Evolutionary conservation across 2,797 vertebrate species (phyloP).

Genomic region (Manis javanica): DNA sequence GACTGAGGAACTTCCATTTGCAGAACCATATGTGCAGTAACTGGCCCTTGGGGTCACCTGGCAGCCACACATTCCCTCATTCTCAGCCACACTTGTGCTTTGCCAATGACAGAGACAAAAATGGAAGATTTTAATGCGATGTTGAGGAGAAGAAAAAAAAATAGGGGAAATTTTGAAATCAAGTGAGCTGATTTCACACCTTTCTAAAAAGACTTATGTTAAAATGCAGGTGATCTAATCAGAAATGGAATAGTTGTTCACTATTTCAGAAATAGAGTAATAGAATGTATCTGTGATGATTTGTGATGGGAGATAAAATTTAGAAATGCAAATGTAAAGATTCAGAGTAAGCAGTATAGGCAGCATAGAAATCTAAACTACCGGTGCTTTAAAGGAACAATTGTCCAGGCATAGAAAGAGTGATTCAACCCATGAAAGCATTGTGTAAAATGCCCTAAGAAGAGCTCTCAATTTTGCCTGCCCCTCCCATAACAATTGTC

Average conservation of each 20-base stretch:
- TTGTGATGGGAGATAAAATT: not conserved
- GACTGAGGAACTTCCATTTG: constrained; percentile 65
- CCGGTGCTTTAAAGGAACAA: not conserved
- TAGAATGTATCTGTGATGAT: not conserved
- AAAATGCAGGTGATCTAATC: not conserved
- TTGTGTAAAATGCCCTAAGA: not conserved
- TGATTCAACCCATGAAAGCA: not conserved
- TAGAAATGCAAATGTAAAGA: constrained; percentile 4
- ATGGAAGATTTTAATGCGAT: constrained; percentile 5
- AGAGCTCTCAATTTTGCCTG: not conserved
- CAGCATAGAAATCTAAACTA: not conserved
- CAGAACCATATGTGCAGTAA: constrained; percentile 42
- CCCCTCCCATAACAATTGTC: not conserved
- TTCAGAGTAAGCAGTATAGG: not conserved
- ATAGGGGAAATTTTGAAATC: not conserved
- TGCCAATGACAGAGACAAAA: constrained; percentile 50
- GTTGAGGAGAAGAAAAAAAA: not conserved
- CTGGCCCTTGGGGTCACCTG: constrained; percentile 50
- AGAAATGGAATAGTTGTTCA: not conserved
- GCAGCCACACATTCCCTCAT: constrained; percentile 35
- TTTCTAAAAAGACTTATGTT: not conserved
- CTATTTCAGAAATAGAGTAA: constrained; percentile 20
- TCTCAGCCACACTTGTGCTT: constrained; percentile 49
- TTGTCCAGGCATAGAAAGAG: not conserved
- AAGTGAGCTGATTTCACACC: not conserved